A percentile compares a stretch with the other conserved stretches of the same genome.
Conservation (phyloP, 2,888 invertebrate species). For the Drosophila maculinotata region DNA sequence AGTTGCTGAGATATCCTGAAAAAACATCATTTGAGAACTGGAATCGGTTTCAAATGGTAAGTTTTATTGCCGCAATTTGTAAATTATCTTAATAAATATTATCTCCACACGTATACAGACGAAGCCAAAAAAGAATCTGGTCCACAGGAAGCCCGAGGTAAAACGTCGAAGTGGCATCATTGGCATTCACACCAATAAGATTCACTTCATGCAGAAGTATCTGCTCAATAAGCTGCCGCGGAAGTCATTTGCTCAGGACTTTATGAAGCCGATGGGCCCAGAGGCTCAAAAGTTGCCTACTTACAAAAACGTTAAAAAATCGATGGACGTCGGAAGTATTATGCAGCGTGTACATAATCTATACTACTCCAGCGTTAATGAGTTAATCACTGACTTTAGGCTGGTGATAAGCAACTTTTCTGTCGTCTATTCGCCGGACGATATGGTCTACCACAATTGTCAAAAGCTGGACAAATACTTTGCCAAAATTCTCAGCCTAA, state of each 20-base stretch:
- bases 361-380: slow-evolving; percentile 3
- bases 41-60: too few relatives aligned
- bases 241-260: slow-evolving; percentile 1
- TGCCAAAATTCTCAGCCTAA: neutral
- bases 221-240: slow-evolving; percentile 11
- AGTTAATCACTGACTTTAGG: slow-evolving; percentile 4
- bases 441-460: slow-evolving; percentile 13
- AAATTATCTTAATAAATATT: too few relatives aligned
- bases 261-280: slow-evolving; percentile 14
- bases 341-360: slow-evolving; percentile 3
- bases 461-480: slow-evolving; percentile 13
- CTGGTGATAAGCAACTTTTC: slow-evolving; percentile 8
- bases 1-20: too few relatives aligned
- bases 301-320: too few relatives aligned
- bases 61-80: too few relatives aligned
- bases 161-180: too few relatives aligned
- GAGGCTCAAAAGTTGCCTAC: slow-evolving; percentile 17
- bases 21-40: too few relatives aligned
- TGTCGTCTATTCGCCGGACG: slow-evolving; percentile 6
- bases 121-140: too few relatives aligned
- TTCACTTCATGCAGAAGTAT: slow-evolving; percentile 8
- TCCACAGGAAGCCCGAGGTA: too few relatives aligned
- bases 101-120: too few relatives aligned
- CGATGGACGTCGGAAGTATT: slow-evolving; percentile 14
- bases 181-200: slow-evolving; percentile 11